Conservation (phyloP, 2,113 vertebrate species). For the Notechis scutatus region DNA sequence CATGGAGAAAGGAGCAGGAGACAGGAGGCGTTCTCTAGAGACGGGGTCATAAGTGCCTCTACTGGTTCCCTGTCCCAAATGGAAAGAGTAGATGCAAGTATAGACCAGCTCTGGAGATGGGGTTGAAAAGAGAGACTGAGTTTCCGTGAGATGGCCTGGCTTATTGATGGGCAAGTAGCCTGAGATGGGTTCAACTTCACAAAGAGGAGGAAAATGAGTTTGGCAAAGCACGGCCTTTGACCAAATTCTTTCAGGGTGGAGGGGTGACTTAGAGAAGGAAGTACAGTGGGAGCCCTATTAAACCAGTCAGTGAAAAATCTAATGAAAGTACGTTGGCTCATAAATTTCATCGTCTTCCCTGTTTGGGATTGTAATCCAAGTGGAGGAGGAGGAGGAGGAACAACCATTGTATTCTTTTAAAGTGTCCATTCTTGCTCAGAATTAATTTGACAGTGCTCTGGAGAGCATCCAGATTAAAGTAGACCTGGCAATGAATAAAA, state of each 20-base stretch:
- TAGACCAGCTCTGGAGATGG: background rate
- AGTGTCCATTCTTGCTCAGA: background rate
- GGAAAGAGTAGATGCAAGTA: background rate
- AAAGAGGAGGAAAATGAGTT: background rate
- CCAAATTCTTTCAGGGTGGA: background rate
- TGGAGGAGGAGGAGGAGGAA: background rate
- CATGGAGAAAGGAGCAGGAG: background rate
- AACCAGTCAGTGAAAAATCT: background rate
- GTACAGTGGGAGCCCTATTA: background rate
- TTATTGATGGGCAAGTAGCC: background rate
- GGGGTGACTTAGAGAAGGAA: background rate
- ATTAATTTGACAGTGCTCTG: background rate
- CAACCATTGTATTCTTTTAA: background rate
- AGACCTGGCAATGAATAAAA: background rate
- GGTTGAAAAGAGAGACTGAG: background rate
- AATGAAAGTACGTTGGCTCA: background rate
- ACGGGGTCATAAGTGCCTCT: background rate
- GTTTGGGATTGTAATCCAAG: background rate
- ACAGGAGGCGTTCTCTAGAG: background rate
- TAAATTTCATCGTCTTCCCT: background rate
- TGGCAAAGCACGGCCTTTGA: background rate
- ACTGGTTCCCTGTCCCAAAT: background rate
- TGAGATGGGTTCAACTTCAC: background rate
- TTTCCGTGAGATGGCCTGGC: background rate
- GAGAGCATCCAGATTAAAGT: background rate